Evolutionary conservation across 2,113 vertebrate species (phyloP).

Genomic region (Xenus cinereus): DNA sequence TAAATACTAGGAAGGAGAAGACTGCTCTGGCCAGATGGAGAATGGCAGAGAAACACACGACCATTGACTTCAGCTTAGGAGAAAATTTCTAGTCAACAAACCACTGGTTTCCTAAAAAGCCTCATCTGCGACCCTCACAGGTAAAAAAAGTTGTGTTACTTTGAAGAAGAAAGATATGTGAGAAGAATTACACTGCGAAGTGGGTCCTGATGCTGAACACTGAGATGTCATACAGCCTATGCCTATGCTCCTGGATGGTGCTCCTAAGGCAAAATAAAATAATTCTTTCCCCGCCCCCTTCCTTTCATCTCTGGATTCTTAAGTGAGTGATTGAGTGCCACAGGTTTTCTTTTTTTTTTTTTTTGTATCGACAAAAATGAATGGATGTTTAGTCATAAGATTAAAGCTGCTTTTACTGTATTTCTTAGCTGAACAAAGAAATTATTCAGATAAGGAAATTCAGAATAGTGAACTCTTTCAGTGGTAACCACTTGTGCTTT

Average conservation of each 20-base stretch:
- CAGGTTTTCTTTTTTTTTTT: not conserved
- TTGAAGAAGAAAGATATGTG: not conserved
- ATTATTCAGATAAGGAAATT: not conserved
- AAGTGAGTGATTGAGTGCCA: not conserved
- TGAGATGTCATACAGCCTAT: not conserved
- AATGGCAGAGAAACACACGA: not conserved
- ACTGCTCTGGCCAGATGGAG: not conserved
- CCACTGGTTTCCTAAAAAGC: not conserved
- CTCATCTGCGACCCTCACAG: fast-evolving
- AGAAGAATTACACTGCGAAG: not conserved
- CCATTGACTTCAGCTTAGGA: not conserved
- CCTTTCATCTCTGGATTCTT: not conserved
- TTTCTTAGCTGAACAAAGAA: not conserved
- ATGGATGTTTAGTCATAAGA: not conserved
- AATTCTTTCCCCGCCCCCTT: not conserved
- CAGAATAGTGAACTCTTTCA: not conserved
- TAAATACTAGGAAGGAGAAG: not conserved
- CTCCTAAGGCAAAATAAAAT: not conserved
- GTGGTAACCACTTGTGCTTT: not conserved
- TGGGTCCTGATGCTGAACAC: not conserved
- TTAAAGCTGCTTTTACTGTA: not conserved
- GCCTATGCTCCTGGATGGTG: fast-evolving
- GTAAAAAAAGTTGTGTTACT: not conserved
- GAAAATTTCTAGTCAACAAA: not conserved
- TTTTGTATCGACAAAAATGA: not conserved